Percentiles rank a stretch among this genome's conserved stretches.
Conservation (phyloP, 1,140 invertebrate species). For the Drosophila leontia region DNA sequence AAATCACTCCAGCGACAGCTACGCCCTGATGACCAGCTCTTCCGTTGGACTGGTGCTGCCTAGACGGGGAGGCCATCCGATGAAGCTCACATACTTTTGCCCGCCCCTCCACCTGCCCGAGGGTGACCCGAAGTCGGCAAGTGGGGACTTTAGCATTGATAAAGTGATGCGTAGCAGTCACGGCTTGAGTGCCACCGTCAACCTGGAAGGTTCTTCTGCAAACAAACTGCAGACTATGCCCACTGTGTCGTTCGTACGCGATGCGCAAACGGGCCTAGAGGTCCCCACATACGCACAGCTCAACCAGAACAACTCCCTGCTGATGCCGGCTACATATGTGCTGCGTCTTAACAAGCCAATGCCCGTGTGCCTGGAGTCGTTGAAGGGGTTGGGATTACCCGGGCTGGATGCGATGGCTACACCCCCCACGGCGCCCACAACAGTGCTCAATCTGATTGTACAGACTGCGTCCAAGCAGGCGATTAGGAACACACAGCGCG, state of each 20-base stretch:
- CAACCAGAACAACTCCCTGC: constrained; percentile 93
- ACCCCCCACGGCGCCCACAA: constrained; percentile 34
- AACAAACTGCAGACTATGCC: constrained; percentile 94
- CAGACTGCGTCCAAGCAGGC: constrained; percentile 67
- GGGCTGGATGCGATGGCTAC: constrained; percentile 18
- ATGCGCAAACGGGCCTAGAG: constrained; percentile 90
- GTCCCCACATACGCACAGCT: constrained; percentile 92
- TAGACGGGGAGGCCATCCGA: constrained; percentile 93
- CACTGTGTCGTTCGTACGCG: constrained; percentile 91
- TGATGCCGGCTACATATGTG: constrained; percentile 95
- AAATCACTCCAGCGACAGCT: constrained; percentile 87
- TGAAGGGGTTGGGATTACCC: constrained; percentile 49
- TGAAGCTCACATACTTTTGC: constrained; percentile 97
- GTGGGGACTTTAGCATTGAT: constrained; percentile 61
- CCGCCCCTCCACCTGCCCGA: constrained; percentile 62
- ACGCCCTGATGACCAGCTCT: constrained; percentile 94
- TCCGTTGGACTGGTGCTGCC: constrained; percentile 93
- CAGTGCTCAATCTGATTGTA: constrained; percentile 72
- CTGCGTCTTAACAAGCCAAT: constrained; percentile 94
- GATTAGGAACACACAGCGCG: constrained; percentile 66
- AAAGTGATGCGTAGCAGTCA: constrained; percentile 63
- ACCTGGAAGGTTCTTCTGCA: constrained; percentile 94
- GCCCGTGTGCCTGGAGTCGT: constrained; percentile 87
- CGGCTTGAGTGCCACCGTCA: constrained; percentile 95
- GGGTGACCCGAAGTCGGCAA: constrained; percentile 25